A percentile compares a stretch with the other conserved stretches of the same genome.
Evolutionary conservation across 37 sponge, comb jelly and placozoan species (phyloP).

Genomic region (Ephydatia muelleri): DNA sequence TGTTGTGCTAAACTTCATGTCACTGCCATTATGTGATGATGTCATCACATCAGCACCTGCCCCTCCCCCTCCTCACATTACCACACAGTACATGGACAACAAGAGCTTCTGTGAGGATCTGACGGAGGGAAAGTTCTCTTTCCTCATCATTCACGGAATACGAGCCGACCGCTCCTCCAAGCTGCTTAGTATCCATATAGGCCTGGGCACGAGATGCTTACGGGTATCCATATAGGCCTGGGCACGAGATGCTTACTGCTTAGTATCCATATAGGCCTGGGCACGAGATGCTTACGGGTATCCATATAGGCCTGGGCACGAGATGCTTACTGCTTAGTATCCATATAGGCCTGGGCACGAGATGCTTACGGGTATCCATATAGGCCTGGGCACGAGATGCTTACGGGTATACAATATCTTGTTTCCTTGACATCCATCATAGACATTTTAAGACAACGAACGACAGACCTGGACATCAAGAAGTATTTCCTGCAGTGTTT

Average conservation of each 20-base stretch:
- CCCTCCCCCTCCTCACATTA: background rate
- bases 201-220: background rate
- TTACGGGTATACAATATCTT: background rate
- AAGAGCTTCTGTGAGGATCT: constrained; percentile 96
- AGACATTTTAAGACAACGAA: constrained; percentile 80
- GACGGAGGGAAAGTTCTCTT: constrained; percentile 97
- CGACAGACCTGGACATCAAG: constrained; percentile 80
- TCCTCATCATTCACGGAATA: constrained; percentile 92
- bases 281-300: too few species aligned
- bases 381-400: too few species aligned
- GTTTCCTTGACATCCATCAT: background rate
- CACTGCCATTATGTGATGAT: background rate
- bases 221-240: background rate
- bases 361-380: too few species aligned
- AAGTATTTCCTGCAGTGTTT: constrained; percentile 74
- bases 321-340: too few species aligned
- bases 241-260: too few species aligned
- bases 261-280: background rate
- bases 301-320: background rate
- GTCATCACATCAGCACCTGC: background rate
- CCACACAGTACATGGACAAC: constrained; percentile 88
- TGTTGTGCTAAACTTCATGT: background rate
- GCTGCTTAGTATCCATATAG: constrained; percentile 63
- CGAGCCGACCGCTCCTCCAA: constrained; percentile 40
- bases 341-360: too few species aligned